Evolutionary conservation across 1,140 invertebrate genomes (phyloP).

Genomic region (Phymastichus coffea): DNA sequence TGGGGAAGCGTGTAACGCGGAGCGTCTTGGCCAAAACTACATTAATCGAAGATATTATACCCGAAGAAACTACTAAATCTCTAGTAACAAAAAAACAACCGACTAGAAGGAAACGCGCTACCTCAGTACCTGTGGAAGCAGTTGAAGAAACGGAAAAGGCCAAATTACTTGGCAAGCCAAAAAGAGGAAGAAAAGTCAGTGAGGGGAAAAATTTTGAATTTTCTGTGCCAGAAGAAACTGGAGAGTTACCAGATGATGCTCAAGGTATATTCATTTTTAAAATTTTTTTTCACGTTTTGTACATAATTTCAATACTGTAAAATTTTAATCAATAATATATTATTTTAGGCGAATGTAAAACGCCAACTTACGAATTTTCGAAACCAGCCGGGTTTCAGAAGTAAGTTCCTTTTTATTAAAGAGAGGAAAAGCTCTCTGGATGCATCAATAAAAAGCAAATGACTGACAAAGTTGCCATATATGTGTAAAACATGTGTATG

Average conservation of each 20-base stretch:
- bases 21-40: slow-evolving; percentile 21
- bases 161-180: slow-evolving; percentile 16
- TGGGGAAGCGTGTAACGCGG: slow-evolving; percentile 24
- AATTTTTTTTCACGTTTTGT: background rate
- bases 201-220: slow-evolving; percentile 35
- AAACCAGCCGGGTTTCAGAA: slow-evolving; percentile 32
- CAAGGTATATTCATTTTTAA: slow-evolving; percentile 1
- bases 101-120: slow-evolving; percentile 31
- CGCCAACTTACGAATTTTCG: slow-evolving; percentile 43
- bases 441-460: slow-evolving; percentile 1
- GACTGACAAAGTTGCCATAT: slow-evolving; percentile 9
- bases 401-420: slow-evolving; percentile 17
- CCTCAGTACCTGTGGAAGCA: slow-evolving; percentile 14
- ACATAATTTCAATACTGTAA: too few species aligned
- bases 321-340: too few species aligned
- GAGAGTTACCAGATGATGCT: background rate
- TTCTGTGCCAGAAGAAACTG: slow-evolving; percentile 34
- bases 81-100: slow-evolving; percentile 2
- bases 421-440: slow-evolving; percentile 1
- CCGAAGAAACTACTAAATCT: slow-evolving; percentile 25
- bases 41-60: slow-evolving; percentile 32
- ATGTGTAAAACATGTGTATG: background rate
- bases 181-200: slow-evolving; percentile 31
- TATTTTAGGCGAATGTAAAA: slow-evolving; percentile 34
- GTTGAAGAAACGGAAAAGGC: slow-evolving; percentile 7